Evolutionary conservation across 2,888 invertebrate genomes (phyloP), one percentile per base, ranked within the genome.

Genomic region (Pterobdella sp.): DNA sequence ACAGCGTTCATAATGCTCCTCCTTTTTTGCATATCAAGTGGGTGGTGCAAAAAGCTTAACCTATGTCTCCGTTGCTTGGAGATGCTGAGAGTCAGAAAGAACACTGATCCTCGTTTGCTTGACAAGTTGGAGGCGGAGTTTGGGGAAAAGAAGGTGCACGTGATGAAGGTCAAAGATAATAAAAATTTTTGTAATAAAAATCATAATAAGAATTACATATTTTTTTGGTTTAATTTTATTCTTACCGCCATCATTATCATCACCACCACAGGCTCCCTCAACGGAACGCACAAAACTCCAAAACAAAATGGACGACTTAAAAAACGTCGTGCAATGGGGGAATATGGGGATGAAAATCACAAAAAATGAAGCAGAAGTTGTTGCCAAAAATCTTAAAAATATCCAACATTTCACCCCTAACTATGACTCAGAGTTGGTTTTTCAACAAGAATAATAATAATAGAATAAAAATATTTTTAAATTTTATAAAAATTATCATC

Each of bases 361-460:
- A 10, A 35, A 31, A 31, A 26, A 32, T 2, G 71, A 71, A 34
- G 36, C 37, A 3, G 34, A 31, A 2, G 32, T 60, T 52, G n/a
- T 71, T n/a, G 32, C 34, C 1, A 32, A 63, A 10, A 63, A 71
- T 10, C 4, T 71, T 52, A 18, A 34, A 31, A 60, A 71, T n/a
- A 29, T 71, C n/a, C 60, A 63, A 29, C 14, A 70, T 26, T 56
- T 70, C 60, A 70, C 56, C 32, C 60, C 32, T 32, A 56, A 56
- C 22, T 1, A 18, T 26, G 63, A 71, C 35, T 26, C 71, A 22
- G 18, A 26, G 60, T 56, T 14, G 49, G 49, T 42, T 22, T 42
- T 42, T 42, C n/a, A n/a, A n/a, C n/a, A n/a, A n/a, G n/a, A n/a
- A n/a, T n/a, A n/a, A n/a, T n/a, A n/a, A n/a, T n/a, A n/a, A n/a